Conservation (phyloP, 23 tunicate genomes). For the Clavelina lepadiformis region DNA sequence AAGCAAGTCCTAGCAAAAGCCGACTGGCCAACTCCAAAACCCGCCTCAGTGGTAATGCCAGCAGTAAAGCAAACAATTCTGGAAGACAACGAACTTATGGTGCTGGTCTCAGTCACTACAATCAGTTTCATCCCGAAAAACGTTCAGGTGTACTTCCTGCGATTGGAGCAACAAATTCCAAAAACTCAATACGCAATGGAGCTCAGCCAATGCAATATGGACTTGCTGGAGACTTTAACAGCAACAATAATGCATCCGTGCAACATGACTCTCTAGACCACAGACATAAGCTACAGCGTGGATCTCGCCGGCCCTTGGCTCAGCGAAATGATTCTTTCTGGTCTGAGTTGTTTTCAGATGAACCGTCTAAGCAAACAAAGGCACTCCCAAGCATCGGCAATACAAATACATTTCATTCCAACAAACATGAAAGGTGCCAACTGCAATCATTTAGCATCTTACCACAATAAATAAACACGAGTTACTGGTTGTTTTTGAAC, state of each 20-base stretch:
- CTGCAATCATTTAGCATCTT: too few species aligned
- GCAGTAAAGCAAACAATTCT: not conserved
- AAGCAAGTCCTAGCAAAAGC: slow-evolving; percentile 43
- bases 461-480: too few species aligned
- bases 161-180: not conserved
- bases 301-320: slow-evolving; percentile 21
- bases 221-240: slow-evolving; percentile 13
- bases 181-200: not conserved
- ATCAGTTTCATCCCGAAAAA: slow-evolving; percentile 21
- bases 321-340: slow-evolving; percentile 26
- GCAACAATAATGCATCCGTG: slow-evolving; percentile 14
- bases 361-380: not conserved
- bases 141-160: slow-evolving; percentile 1
- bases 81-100: not conserved
- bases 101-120: slow-evolving; percentile 3
- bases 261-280: not conserved
- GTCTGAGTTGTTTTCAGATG: slow-evolving; percentile 29
- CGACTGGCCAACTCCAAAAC: slow-evolving; percentile 12
- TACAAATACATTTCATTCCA: slow-evolving; percentile 1
- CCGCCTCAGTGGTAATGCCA: not conserved
- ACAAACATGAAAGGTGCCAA: slow-evolving; percentile 7
- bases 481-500: too few species aligned
- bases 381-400: slow-evolving; percentile 9
- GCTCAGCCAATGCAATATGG: not conserved
- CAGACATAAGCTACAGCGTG: too few species aligned